A percentile compares a stretch with the other conserved stretches of the same genome.
These are phyloP conservation scores for Heterotilapia buettikoferi DNA, from an alignment of 2,113 vertebrate genomes.

Conservation along the genomic window DNA sequence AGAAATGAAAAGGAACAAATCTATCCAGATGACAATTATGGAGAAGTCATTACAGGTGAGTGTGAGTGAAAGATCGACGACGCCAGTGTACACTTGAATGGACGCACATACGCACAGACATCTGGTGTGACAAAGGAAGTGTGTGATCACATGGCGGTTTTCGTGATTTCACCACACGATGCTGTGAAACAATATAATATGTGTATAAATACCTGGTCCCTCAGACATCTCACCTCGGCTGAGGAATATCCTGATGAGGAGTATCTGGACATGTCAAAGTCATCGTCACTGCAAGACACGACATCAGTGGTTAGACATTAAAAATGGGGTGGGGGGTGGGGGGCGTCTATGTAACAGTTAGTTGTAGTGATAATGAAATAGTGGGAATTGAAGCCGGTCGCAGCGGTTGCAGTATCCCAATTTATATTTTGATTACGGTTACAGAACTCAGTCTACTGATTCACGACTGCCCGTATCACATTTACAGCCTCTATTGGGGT, in stretches of 20 bases:
- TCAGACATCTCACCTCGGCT: conserved; percentile 94
- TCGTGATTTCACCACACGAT: conserved; percentile 33
- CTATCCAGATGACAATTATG: neutral
- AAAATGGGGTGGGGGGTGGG: neutral
- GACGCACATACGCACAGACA: conserved; percentile 34
- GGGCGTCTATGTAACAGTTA: neutral
- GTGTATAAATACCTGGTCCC: conserved; percentile 73
- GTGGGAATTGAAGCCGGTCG: neutral
- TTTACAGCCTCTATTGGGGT: neutral
- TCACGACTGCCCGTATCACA: neutral
- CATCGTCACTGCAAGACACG: conserved; percentile 84
- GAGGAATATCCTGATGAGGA: conserved; percentile 99
- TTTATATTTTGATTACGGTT: neutral
- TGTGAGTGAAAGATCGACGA: neutral
- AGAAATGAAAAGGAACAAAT: neutral
- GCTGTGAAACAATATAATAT: conserved; percentile 52
- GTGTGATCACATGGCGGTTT: conserved; percentile 40
- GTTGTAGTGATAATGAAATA: neutral
- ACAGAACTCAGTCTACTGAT: neutral
- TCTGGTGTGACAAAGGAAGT: conserved; percentile 44
- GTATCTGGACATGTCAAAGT: conserved; percentile 99
- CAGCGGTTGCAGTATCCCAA: neutral
- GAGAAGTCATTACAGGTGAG: neutral
- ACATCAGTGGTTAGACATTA: neutral
- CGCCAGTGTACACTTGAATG: neutral